Percentiles rank a stretch among this genome's conserved stretches.
Evolutionary conservation across 2,113 vertebrate species (phyloP).

Genomic region (Pelodiscus sinensis): DNA sequence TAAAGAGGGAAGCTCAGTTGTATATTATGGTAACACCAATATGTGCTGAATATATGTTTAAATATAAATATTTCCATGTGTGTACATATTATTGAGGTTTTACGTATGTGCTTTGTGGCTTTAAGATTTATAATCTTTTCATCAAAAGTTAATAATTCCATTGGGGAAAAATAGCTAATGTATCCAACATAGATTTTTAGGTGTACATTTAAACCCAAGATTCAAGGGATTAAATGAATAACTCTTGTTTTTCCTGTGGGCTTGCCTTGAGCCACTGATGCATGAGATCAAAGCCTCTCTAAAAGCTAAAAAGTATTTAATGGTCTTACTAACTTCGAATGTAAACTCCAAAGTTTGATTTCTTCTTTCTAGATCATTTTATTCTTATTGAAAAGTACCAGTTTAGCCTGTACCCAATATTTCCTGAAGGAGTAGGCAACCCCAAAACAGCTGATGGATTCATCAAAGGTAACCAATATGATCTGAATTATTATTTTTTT

Average conservation of each 20-base stretch:
- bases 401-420: slow-evolving; percentile 90
- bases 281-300: background rate
- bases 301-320: background rate
- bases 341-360: slow-evolving; percentile 15
- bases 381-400: slow-evolving; percentile 86
- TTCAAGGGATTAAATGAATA: background rate
- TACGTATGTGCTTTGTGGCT: background rate
- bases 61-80: background rate
- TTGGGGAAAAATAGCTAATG: background rate
- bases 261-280: background rate
- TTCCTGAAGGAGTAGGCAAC: slow-evolving; percentile 87
- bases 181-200: background rate
- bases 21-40: background rate
- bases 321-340: background rate
- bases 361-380: slow-evolving; percentile 84
- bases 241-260: background rate
- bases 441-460: slow-evolving; percentile 73
- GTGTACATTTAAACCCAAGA: background rate
- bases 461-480: slow-evolving; percentile 77
- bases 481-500: background rate
- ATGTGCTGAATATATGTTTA: background rate
- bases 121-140: background rate
- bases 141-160: background rate
- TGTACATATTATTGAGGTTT: background rate
- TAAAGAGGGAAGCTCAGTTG: background rate